Evolutionary conservation across 2,113 vertebrate genomes (phyloP), one percentile per base, ranked within the genome.

Genomic region (Hiodon tergisus): DNA sequence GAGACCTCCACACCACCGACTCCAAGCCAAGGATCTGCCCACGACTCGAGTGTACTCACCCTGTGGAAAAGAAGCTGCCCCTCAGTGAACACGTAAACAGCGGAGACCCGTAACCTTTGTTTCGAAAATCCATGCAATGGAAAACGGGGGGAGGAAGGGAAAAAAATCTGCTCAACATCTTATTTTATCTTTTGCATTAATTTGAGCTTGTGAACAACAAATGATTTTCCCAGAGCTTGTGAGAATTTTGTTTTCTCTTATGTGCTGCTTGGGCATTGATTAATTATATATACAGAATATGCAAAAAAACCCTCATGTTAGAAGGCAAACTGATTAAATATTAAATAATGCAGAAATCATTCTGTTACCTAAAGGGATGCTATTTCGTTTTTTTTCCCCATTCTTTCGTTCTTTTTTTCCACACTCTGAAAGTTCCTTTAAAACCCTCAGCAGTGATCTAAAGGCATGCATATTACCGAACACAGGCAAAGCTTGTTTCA

Each of bases 301-400:
- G 89, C 85, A 89, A 84, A 91, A 88, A 89, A 81, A 81, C 70
- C 77, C 83, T 85, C 88, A 85, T 88, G 86, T 87, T 85, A 83
- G 82, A 84, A 89, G 86, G 86, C 86, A 87, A 86, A 87, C 80
- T 91, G 89, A 91, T 92, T 91, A 91, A 92, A 92, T 90, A 90
- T 90, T 90, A 89, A 92, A 91, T 89, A 89, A 91, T 89, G 89
- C 90, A 90, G 88, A 91, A 90, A 89, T 86, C 86, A 81, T 84
- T 89, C 86, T 86, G 86, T 90, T 90, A 91, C 90, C 90, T 92
- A 88, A 90, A 91, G 91, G 89, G 86, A 89, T 90, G 85, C 85
- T 86, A 78, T 82, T 83, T 85, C 84, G 80, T 85, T 86, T 78
- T 68, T 80, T 85, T 88, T 82, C 83, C 79, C 82, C 57, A 13